Conservation (phyloP, 2,888 invertebrate species). For the Macrophya alboannulata region DNA sequence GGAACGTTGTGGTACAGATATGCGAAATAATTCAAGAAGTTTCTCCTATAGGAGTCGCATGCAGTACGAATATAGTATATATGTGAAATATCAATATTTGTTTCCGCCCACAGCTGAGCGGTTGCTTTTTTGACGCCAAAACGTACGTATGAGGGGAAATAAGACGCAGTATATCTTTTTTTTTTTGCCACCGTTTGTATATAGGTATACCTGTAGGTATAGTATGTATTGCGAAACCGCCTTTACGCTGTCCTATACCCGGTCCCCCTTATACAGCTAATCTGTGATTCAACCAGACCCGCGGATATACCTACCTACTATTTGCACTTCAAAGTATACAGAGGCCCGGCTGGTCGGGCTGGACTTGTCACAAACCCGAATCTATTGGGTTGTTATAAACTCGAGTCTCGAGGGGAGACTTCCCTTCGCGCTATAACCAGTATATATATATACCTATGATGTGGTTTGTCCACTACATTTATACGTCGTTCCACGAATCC, state of each 20-base stretch:
- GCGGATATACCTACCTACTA: slow-evolving; percentile 7
- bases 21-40: neutral
- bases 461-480: neutral
- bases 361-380: slow-evolving; percentile 31
- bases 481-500: neutral
- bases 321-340: slow-evolving; percentile 46
- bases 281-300: slow-evolving; percentile 50
- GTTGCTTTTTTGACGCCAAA: neutral
- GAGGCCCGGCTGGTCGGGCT: slow-evolving; percentile 19
- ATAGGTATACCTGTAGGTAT: neutral
- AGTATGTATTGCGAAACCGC: slow-evolving; percentile 22
- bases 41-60: neutral
- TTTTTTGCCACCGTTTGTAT: neutral
- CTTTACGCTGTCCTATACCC: slow-evolving; percentile 41
- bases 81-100: neutral
- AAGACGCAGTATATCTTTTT: neutral
- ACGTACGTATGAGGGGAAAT: neutral
- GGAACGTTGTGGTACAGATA: neutral
- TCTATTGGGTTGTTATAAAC: slow-evolving; percentile 18
- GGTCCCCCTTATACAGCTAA: slow-evolving; percentile 31
- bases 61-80: neutral
- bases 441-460: neutral
- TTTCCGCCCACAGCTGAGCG: neutral
- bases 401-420: neutral
- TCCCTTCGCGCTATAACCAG: neutral